Percentiles rank a stretch among this genome's conserved stretches.
Evolutionary conservation across 2,888 invertebrate species (phyloP).

Genomic region (Trichogramma dendrolimi): DNA sequence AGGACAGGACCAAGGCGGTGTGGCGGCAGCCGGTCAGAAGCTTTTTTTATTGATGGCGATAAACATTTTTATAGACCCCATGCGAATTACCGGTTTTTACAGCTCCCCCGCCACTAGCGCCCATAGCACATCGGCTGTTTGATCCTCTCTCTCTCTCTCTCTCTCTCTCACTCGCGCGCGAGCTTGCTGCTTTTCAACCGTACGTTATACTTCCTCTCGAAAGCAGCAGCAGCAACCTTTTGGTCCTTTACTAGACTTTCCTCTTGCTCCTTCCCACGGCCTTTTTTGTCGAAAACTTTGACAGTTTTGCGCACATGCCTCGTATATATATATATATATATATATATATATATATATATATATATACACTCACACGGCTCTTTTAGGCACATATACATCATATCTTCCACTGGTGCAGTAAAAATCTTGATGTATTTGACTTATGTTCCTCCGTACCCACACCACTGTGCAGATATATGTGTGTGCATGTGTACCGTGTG

Average conservation of each 20-base stretch:
- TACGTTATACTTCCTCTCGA: background rate
- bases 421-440: too few relatives aligned
- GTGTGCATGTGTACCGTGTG: too few relatives aligned
- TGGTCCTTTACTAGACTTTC: background rate
- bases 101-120: slow-evolving; percentile 22
- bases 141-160: background rate
- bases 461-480: too few relatives aligned
- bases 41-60: slow-evolving; percentile 48
- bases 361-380: too few relatives aligned
- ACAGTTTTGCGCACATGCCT: slow-evolving; percentile 9
- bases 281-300: slow-evolving; percentile 7
- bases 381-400: too few relatives aligned
- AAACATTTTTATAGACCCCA: slow-evolving; percentile 51
- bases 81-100: slow-evolving; percentile 49
- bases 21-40: slow-evolving; percentile 27
- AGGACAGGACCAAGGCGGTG: slow-evolving; percentile 13
- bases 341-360: too few relatives aligned
- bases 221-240: background rate
- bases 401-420: too few relatives aligned
- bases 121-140: too few relatives aligned
- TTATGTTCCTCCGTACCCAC: too few relatives aligned
- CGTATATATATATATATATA: background rate
- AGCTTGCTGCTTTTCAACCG: background rate
- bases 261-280: background rate
- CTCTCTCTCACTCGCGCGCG: background rate